Evolutionary conservation across 2,797 vertebrate genomes (phyloP).

Genomic region (Denticeps clupeoides): DNA sequence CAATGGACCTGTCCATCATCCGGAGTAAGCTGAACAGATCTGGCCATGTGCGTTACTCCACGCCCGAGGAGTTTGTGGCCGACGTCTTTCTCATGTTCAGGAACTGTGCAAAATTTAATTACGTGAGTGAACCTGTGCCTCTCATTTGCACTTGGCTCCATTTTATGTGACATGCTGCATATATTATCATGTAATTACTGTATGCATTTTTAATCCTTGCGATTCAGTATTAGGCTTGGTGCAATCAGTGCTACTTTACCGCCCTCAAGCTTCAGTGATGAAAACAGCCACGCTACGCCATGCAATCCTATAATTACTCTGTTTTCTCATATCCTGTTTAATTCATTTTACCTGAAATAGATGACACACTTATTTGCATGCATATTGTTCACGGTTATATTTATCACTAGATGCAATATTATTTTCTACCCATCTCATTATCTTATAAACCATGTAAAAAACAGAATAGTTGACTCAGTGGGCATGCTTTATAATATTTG

Average conservation of each 20-base stretch:
- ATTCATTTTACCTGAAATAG: slow-evolving; percentile 12
- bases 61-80: slow-evolving; percentile 76
- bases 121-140: slow-evolving; percentile 62
- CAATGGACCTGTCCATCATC: slow-evolving; percentile 91
- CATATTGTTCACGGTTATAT: slow-evolving; percentile 1
- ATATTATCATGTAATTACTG: slow-evolving; percentile 15
- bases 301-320: neutral
- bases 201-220: neutral
- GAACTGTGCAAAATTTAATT: slow-evolving; percentile 98
- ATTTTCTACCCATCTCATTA: slow-evolving; percentile 2
- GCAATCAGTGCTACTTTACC: neutral
- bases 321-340: slow-evolving; percentile 19
- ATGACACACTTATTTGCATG: slow-evolving; percentile 10
- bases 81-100: slow-evolving; percentile 92
- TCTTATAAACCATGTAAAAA: too few relatives aligned
- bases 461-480: too few relatives aligned
- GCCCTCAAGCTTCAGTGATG: neutral
- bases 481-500: too few relatives aligned
- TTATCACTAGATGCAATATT: neutral
- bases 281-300: neutral
- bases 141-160: neutral
- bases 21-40: slow-evolving; percentile 75
- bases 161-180: slow-evolving; percentile 7
- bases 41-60: slow-evolving; percentile 67
- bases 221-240: neutral